These are phyloP conservation scores for Ailuropoda melanoleuca DNA, from an alignment of 2,113 vertebrate species.

Conservation along the genomic window DNA sequence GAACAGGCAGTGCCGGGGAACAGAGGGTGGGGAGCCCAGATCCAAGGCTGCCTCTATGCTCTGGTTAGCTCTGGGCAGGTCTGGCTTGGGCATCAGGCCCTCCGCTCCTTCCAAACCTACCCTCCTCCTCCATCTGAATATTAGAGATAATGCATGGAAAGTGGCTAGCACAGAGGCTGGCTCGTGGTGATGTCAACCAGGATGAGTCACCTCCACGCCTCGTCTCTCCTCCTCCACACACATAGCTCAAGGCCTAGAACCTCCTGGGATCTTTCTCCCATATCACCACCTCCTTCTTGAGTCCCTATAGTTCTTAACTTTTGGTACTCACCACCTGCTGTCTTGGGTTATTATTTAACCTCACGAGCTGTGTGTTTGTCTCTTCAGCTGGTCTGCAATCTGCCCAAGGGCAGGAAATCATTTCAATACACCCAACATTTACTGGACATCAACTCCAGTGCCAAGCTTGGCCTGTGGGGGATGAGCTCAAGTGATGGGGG, in stretches of 20 bases:
- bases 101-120: not conserved
- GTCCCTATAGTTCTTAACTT: not conserved
- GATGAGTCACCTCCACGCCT: slow-evolving; percentile 49
- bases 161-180: not conserved
- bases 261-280: not conserved
- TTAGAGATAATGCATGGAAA: slow-evolving; percentile 35
- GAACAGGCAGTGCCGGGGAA: slow-evolving; percentile 68
- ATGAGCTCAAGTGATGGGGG: not conserved
- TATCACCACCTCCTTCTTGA: not conserved
- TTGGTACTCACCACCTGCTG: slow-evolving; percentile 62
- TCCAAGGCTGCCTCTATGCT: not conserved
- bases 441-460: not conserved
- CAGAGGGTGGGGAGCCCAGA: slow-evolving; percentile 37
- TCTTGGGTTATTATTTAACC: slow-evolving; percentile 65
- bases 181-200: slow-evolving; percentile 9
- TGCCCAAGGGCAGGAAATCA: slow-evolving; percentile 44
- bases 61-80: not conserved
- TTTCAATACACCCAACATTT: slow-evolving; percentile 53
- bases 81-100: slow-evolving; percentile 3
- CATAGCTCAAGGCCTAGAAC: not conserved
- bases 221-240: not conserved
- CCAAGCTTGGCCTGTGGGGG: not conserved
- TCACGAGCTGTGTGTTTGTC: not conserved
- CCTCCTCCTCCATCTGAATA: not conserved
- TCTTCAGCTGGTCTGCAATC: slow-evolving; percentile 4